A percentile compares a stretch with the other conserved stretches of the same genome.
Conservation (phyloP, 2,888 invertebrate species). For the Acronicta psi region DNA sequence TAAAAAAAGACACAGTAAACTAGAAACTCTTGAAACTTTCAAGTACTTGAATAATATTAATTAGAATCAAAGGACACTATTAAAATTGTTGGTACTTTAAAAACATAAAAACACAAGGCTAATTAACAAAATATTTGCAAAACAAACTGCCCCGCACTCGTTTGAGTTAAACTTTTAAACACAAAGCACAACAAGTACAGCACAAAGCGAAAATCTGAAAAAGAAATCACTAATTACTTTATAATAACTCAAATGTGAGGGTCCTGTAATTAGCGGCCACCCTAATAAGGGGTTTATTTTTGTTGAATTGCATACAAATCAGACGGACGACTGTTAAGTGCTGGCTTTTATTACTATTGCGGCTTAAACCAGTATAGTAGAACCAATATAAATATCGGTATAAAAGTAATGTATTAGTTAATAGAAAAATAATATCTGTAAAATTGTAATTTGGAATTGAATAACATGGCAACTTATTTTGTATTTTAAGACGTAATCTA, state of each 20-base stretch:
- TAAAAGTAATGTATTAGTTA: too few relatives aligned
- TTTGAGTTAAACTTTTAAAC: slow-evolving; percentile 9
- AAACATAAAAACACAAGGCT: neutral
- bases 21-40: too few relatives aligned
- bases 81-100: neutral
- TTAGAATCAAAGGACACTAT: too few relatives aligned
- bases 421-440: too few relatives aligned
- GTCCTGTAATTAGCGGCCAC: slow-evolving; percentile 50
- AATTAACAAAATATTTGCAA: neutral
- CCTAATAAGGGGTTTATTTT: slow-evolving; percentile 21
- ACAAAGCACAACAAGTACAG: slow-evolving; percentile 5
- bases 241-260: slow-evolving; percentile 50
- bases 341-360: slow-evolving; percentile 20
- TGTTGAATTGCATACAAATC: slow-evolving; percentile 22
- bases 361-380: too few relatives aligned
- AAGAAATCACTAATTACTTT: slow-evolving; percentile 52
- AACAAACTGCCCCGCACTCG: neutral
- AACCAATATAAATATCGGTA: too few relatives aligned
- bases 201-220: slow-evolving; percentile 39
- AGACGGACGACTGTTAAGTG: slow-evolving; percentile 6
- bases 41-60: too few relatives aligned
- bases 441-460: too few relatives aligned
- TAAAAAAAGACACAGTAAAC: too few relatives aligned
- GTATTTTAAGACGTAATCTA: too few relatives aligned
- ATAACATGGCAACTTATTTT: too few relatives aligned